Conservation (phyloP, 1,140 invertebrate species). For the Halesus radiatus region DNA sequence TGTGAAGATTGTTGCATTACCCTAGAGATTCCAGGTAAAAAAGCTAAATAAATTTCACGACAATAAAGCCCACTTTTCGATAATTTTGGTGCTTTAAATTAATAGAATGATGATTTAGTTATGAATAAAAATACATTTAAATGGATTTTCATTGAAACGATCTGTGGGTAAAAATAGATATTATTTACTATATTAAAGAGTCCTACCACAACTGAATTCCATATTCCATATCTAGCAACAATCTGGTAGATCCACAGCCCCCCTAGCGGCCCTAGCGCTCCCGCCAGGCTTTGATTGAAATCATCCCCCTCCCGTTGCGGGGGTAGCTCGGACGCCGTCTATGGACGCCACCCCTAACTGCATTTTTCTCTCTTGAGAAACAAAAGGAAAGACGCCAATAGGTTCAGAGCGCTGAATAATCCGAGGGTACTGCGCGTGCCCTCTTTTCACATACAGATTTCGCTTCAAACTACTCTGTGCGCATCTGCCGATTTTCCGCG, state of each 20-base stretch:
- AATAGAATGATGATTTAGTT: too few species aligned
- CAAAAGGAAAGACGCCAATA: slow-evolving; percentile 56
- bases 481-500: slow-evolving; percentile 45
- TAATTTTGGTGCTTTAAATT: too few species aligned
- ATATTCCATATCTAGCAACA: slow-evolving; percentile 3
- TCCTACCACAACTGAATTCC: too few species aligned
- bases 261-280: slow-evolving; percentile 40
- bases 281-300: slow-evolving; percentile 53
- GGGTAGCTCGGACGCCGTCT: slow-evolving; percentile 17
- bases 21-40: too few species aligned
- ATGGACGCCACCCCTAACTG: slow-evolving; percentile 24
- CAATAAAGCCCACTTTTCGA: too few species aligned
- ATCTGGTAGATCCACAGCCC: background rate
- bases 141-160: too few species aligned
- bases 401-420: slow-evolving; percentile 37
- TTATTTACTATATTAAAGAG: too few species aligned
- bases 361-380: slow-evolving; percentile 49
- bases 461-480: slow-evolving; percentile 34
- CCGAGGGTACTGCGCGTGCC: slow-evolving; percentile 44
- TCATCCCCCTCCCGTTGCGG: slow-evolving; percentile 38
- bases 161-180: too few species aligned
- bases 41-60: too few species aligned
- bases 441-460: slow-evolving; percentile 36
- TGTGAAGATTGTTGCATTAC: too few species aligned
- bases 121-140: too few species aligned